Evolutionary conservation across 2,113 vertebrate genomes (phyloP).

Genomic region (Leucopsar rothschildi): DNA sequence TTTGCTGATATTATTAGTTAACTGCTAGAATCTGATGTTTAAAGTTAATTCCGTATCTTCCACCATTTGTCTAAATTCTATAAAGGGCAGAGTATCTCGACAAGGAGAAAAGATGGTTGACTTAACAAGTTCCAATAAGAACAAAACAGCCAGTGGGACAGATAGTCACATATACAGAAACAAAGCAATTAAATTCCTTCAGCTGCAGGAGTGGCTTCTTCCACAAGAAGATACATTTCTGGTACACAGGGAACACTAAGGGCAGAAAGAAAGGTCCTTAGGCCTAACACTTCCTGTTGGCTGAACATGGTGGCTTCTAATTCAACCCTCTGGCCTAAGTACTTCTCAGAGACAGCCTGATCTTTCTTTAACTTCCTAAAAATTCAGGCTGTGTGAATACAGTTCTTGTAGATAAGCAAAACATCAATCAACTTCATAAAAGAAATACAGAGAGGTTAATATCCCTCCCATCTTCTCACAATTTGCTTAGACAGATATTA

Average conservation of each 20-base stretch:
- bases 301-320: background rate
- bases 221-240: background rate
- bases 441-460: background rate
- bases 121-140: background rate
- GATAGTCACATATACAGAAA: background rate
- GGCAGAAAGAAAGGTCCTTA: background rate
- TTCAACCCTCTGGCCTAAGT: background rate
- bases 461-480: background rate
- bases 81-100: background rate
- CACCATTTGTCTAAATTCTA: background rate
- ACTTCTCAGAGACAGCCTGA: background rate
- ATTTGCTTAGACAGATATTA: background rate
- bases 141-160: background rate
- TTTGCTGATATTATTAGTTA: background rate
- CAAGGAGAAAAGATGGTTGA: background rate
- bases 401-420: background rate
- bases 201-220: background rate
- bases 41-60: background rate
- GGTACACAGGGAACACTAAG: background rate
- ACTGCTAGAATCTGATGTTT: background rate
- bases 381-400: background rate
- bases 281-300: background rate
- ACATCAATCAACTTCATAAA: background rate
- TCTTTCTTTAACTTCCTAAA: background rate
- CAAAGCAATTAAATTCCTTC: background rate